These are phyloP conservation scores for Drosophila atroscutellata DNA, from an alignment of 2,888 invertebrate genomes.

Conservation along the genomic window DNA sequence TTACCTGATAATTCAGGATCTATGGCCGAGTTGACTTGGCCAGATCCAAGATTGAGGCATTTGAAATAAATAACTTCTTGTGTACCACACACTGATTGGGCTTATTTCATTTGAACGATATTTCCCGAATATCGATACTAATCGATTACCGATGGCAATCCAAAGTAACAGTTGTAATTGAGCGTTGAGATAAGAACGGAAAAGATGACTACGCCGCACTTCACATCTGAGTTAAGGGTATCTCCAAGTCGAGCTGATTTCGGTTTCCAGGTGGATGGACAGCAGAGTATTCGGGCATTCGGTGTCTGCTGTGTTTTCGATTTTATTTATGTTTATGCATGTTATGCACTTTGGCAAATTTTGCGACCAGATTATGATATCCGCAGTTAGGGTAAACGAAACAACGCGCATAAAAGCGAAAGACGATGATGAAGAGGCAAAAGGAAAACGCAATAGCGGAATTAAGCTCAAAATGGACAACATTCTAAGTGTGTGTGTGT, in stretches of 20 bases:
- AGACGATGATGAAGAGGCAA: conserved; percentile 11
- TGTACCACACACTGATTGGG: background rate
- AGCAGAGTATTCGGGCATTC: background rate
- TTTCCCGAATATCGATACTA: background rate
- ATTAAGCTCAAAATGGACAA: conserved; percentile 38
- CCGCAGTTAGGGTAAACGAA: background rate
- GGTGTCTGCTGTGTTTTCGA: background rate
- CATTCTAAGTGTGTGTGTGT: conserved; percentile 8
- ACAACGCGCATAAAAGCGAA: conserved; percentile 8
- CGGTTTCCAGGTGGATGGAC: background rate
- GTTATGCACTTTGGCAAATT: background rate
- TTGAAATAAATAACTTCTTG: background rate
- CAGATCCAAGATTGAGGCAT: background rate
- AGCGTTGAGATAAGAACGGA: background rate
- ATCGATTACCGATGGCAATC: background rate
- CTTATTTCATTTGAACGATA: background rate
- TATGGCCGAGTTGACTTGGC: background rate
- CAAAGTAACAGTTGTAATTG: background rate
- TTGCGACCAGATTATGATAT: background rate
- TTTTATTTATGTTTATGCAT: conserved; percentile 1
- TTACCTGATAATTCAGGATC: background rate
- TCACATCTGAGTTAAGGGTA: background rate
- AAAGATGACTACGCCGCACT: background rate
- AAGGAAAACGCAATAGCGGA: conserved; percentile 3
- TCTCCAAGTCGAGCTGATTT: background rate